Conservation (phyloP, 2,797 vertebrate genomes). For the Paramormyrops hopkinsi region DNA sequence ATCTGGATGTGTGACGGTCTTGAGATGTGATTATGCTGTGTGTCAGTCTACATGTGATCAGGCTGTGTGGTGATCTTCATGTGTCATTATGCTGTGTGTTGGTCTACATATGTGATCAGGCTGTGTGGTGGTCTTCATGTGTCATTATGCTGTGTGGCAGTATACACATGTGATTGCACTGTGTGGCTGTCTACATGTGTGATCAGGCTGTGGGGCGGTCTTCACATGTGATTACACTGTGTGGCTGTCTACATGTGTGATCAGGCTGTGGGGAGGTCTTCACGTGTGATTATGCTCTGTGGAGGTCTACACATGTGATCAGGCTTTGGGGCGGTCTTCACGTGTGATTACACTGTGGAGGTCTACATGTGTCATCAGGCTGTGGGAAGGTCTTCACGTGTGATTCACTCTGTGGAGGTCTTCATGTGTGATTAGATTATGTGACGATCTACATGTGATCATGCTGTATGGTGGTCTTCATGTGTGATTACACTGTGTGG, state of each 20-base stretch:
- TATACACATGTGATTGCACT: neutral
- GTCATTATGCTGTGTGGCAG: neutral
- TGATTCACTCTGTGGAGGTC: neutral
- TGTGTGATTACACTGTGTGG: neutral
- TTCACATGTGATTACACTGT: neutral
- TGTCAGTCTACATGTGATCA: neutral
- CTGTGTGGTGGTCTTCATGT: neutral
- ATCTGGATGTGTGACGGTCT: neutral
- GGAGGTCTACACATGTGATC: neutral
- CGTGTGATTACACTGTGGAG: neutral
- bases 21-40: neutral
- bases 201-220: neutral
- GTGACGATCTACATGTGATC: neutral
- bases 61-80: neutral
- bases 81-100: neutral
- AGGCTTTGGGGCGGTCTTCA: neutral
- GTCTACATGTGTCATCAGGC: neutral
- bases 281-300: neutral
- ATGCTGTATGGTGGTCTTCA: neutral
- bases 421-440: neutral
- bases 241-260: neutral
- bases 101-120: neutral
- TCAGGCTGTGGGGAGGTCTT: neutral
- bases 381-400: neutral
- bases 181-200: neutral